Base-by-base conservation (phyloP, 2,797 vertebrate species). In the Tragelaphus oryx region DNA sequence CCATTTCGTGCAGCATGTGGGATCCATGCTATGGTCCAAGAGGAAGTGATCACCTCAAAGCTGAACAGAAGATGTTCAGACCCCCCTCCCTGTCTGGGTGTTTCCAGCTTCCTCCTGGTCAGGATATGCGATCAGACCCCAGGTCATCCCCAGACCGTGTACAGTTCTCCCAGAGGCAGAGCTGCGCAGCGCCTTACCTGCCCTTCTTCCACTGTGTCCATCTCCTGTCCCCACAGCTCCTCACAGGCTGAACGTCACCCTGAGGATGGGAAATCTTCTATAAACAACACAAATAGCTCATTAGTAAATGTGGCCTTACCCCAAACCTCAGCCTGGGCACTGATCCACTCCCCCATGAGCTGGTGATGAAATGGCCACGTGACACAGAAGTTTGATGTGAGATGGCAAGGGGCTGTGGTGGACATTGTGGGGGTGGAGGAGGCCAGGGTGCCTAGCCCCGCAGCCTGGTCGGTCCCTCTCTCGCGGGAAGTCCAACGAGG, bases 381-480 rank as follows among this genome's bases (percentile, higher is more conserved):
- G 92, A 48, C 11, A 46, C 48, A 41, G 68, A 16, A 17, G 26
- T 86, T 83, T 91, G 55, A 50, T 10, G 84, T 0, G 0, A 28
- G 41, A 62, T 0, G 2, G 10, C 6, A 7, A 81, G 4, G 8
- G 44, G 18, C 41, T 24, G 12, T 75, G 57, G 28, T 52, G 75
- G 55, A 91, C 20, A 18, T 14, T 59, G 48, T 16, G 71, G 94
- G 91, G 92, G 90, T 41, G 30, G 96, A 93, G 82, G 20, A 24
- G 83, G 55, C 0, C 74, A 82, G 6, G 85, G 59, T 4, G 17
- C 24, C 68, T 18, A 33, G 48, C 33, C 54, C 59, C 62, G 62
- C 46, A 92, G 76, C 93, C 93, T 95, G 0, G 4, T 84, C 24
- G 85, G 78, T 33, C 87, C 44, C 95, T 74, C 75, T 91, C 50